phyloP scores from a whole-genome alignment of 2,113 vertebrate species.

The Lanius collurio region DNA sequence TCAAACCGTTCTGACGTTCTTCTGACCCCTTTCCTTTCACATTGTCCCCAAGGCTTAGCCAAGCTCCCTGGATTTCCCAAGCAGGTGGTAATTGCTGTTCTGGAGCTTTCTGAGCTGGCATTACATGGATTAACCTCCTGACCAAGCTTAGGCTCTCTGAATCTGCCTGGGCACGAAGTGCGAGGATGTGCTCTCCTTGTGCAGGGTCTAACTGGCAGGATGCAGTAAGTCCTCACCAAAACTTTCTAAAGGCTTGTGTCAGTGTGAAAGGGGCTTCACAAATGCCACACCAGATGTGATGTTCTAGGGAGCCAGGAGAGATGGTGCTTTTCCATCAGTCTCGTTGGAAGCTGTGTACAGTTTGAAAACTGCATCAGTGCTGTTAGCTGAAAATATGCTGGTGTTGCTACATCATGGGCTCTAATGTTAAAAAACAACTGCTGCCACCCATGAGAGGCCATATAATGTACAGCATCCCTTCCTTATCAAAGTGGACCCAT shows the following conservation, averaged over 20 bases:
- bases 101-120: not conserved
- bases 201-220: not conserved
- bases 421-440: not conserved
- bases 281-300: not conserved
- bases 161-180: rapidly evolving
- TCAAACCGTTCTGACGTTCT: not conserved
- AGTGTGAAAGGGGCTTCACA: not conserved
- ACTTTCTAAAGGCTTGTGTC: not conserved
- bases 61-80: not conserved
- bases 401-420: not conserved
- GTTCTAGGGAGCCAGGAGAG: not conserved
- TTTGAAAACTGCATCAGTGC: not conserved
- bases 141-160: not conserved
- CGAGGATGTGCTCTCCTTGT: not conserved
- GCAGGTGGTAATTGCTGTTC: not conserved
- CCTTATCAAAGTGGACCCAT: not conserved
- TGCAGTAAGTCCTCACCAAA: not conserved
- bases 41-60: not conserved
- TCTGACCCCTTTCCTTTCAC: not conserved
- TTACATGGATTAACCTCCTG: not conserved
- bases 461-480: not conserved
- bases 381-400: not conserved
- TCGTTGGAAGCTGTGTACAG: not conserved
- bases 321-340: not conserved
- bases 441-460: not conserved